Conservation (phyloP, 2,113 vertebrate genomes). For the Neogobius melanostomus region DNA sequence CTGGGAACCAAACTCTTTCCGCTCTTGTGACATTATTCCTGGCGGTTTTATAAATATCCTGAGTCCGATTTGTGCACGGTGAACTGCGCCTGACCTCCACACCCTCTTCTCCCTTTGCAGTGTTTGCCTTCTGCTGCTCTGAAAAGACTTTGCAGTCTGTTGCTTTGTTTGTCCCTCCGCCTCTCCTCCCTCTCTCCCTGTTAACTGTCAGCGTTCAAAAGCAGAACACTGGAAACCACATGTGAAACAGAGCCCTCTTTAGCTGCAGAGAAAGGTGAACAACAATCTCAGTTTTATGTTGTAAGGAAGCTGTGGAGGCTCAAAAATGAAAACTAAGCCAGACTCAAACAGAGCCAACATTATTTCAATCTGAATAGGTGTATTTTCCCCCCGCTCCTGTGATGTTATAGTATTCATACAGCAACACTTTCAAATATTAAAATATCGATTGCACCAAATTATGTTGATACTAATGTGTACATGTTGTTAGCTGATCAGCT, state of each 20-base stretch:
- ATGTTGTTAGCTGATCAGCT: too few relatives aligned
- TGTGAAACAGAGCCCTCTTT: constrained; percentile 65
- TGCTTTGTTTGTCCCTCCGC: constrained; percentile 73
- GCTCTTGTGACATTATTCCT: constrained; percentile 67
- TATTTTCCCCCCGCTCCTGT: too few relatives aligned
- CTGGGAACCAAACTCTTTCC: constrained; percentile 69
- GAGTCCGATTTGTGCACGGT: constrained; percentile 60
- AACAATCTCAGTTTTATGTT: constrained; percentile 46
- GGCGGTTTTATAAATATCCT: constrained; percentile 74
- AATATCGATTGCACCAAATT: too few relatives aligned
- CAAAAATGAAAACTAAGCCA: constrained; percentile 12
- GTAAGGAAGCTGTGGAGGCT: constrained; percentile 21
- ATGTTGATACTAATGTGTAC: too few relatives aligned
- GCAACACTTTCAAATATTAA: too few relatives aligned
- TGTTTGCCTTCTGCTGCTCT: constrained; percentile 71
- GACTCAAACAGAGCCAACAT: neutral
- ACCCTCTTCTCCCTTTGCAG: constrained; percentile 62
- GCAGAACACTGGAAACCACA: constrained; percentile 71
- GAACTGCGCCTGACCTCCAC: constrained; percentile 76
- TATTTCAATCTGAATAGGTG: neutral
- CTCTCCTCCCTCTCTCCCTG: constrained; percentile 70
- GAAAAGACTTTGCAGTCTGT: constrained; percentile 64
- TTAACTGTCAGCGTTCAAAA: constrained; percentile 67
- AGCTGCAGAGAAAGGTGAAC: constrained; percentile 52
- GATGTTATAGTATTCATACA: too few relatives aligned